Evolutionary conservation across 2,113 vertebrate species (phyloP).

Genomic region (Xenopus borealis): DNA sequence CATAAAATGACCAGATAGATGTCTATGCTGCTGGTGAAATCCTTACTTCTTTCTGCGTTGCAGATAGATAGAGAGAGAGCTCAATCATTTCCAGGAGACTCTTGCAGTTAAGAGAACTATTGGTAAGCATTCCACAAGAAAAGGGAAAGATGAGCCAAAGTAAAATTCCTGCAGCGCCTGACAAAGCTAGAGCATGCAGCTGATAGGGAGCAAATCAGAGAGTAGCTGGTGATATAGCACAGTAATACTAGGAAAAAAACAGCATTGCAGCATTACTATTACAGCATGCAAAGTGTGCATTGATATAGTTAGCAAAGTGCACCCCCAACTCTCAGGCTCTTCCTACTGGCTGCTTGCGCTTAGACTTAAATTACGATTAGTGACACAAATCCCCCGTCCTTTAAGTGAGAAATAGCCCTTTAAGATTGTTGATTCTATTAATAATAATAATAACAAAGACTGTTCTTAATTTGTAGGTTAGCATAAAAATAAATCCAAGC

Average conservation of each 20-base stretch:
- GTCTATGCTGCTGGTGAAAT: constrained; percentile 24
- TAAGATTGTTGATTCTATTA: too few species aligned
- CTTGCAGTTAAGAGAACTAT: constrained; percentile 11
- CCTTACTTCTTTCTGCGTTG: constrained; percentile 32
- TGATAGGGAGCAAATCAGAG: constrained; percentile 66
- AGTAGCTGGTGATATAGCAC: constrained; percentile 58
- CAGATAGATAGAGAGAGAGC: constrained; percentile 40
- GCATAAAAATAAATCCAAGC: too few species aligned
- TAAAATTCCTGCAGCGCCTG: constrained; percentile 71
- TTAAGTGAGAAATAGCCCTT: too few species aligned
- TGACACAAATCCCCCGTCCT: too few species aligned
- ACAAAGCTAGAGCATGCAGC: constrained; percentile 62
- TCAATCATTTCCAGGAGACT: constrained; percentile 13
- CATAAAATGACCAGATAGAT: constrained; percentile 15
- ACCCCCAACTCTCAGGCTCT: neutral
- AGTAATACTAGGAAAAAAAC: constrained; percentile 61
- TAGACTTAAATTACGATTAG: too few species aligned
- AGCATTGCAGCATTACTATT: constrained; percentile 73
- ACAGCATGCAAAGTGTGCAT: constrained; percentile 53
- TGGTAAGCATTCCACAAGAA: constrained; percentile 47
- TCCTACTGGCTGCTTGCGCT: too few species aligned
- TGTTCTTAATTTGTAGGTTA: too few species aligned
- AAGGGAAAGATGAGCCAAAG: constrained; percentile 50
- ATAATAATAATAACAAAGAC: too few species aligned
- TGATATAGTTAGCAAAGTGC: constrained; percentile 32